Percentiles rank a stretch among this genome's conserved stretches.
Evolutionary conservation across 2,888 invertebrate species (phyloP).

Genomic region (Drosophila helvetica): DNA sequence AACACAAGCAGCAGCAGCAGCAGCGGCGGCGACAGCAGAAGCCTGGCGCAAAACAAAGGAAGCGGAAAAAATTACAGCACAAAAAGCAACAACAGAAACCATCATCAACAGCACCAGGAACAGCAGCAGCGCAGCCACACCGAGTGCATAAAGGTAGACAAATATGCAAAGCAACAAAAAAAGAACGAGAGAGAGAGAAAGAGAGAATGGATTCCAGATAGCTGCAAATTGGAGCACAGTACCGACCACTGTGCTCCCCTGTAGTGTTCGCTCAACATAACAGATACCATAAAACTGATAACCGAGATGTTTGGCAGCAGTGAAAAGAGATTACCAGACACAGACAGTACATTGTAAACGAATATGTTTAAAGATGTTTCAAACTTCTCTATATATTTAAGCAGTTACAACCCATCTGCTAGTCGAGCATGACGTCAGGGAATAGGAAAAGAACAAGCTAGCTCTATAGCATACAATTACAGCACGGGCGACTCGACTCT

Average conservation of each 20-base stretch:
- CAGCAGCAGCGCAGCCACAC: conserved; percentile 9
- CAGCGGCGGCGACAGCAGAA: conserved; percentile 33
- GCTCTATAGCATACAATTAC: conserved; percentile 30
- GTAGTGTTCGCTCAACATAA: not conserved
- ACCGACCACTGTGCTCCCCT: conserved; percentile 5
- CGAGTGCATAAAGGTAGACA: conserved; percentile 66
- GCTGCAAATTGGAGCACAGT: conserved; percentile 5
- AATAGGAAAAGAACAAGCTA: conserved; percentile 22
- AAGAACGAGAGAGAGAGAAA: conserved; percentile 13
- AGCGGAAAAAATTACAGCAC: conserved; percentile 63
- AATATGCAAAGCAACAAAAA: conserved; percentile 54
- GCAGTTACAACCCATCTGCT: conserved; percentile 7
- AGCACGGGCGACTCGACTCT: conserved; percentile 3
- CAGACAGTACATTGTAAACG: not conserved
- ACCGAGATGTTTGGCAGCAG: not conserved
- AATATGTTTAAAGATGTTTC: no score
- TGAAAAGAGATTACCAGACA: not conserved
- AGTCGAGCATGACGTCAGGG: conserved; percentile 8
- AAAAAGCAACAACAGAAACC: conserved; percentile 34
- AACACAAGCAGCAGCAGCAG: conserved; percentile 14
- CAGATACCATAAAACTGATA: not conserved
- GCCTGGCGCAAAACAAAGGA: conserved; percentile 56
- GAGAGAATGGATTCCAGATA: conserved; percentile 17
- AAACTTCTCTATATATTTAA: not conserved
- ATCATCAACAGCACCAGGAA: conserved; percentile 7